Evolutionary conservation across 2,888 invertebrate genomes (phyloP).

Genomic region (Agrotis segetum): DNA sequence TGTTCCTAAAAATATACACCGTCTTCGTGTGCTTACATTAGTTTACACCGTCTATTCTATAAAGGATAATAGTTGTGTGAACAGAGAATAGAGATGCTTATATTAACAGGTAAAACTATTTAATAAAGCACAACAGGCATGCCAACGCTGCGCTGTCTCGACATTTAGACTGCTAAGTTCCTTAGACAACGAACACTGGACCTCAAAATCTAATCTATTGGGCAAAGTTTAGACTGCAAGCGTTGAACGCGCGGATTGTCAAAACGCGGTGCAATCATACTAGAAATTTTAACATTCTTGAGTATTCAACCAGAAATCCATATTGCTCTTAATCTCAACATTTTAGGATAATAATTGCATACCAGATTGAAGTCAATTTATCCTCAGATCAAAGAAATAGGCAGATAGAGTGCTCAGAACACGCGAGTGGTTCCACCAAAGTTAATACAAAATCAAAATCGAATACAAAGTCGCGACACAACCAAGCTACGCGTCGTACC

Average conservation of each 20-base stretch:
- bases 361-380: conserved; percentile 21
- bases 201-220: conserved; percentile 34
- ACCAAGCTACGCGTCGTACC: too few species aligned
- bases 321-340: conserved; percentile 10
- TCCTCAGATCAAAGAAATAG: too few species aligned
- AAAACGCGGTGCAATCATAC: conserved; percentile 10
- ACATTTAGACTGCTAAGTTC: conserved; percentile 54
- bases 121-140: conserved; percentile 33
- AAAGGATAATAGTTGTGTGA: neutral
- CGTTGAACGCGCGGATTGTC: neutral
- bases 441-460: too few species aligned
- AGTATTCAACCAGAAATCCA: conserved; percentile 27
- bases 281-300: conserved; percentile 11
- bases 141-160: conserved; percentile 20
- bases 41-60: neutral
- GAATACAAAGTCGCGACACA: too few species aligned
- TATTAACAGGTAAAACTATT: conserved; percentile 48
- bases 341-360: conserved; percentile 10
- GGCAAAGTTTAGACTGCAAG: conserved; percentile 16
- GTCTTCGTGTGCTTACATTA: neutral
- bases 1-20: neutral
- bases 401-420: too few species aligned
- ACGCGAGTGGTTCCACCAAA: too few species aligned
- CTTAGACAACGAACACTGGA: conserved; percentile 27
- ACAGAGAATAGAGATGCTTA: conserved; percentile 19